Conservation (phyloP, 2,113 vertebrate species). For the Falcunculus frontatus region DNA sequence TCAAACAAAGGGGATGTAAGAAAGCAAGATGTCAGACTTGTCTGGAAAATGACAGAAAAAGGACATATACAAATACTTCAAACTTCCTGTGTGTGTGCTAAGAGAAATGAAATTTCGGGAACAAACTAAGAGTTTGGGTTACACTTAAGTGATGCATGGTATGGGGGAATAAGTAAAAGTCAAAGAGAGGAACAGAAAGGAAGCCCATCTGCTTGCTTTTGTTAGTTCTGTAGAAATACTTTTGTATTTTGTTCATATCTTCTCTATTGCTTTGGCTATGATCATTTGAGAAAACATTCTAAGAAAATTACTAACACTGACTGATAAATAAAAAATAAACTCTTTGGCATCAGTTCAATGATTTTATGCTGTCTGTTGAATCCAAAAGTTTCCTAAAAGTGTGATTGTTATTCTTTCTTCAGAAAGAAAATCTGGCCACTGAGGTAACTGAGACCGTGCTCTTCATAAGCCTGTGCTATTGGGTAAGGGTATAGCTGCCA, state of each 20-base stretch:
- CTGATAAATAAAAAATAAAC: not conserved
- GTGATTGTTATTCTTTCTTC: not conserved
- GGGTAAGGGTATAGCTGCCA: not conserved
- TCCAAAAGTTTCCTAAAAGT: not conserved
- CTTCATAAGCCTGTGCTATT: no score
- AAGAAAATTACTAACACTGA: not conserved
- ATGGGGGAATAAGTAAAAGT: not conserved
- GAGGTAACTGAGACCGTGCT: not conserved
- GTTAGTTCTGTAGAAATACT: not conserved
- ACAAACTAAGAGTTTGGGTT: not conserved
- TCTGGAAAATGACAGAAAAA: not conserved
- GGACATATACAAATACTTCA: not conserved
- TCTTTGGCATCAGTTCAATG: not conserved
- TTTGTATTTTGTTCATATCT: not conserved
- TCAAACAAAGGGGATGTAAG: not conserved
- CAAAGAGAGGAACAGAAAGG: not conserved
- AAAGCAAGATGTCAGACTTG: not conserved
- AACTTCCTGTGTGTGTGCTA: fast-evolving
- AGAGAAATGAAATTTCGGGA: not conserved
- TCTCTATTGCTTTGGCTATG: not conserved
- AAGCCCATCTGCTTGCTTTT: not conserved
- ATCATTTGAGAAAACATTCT: not conserved
- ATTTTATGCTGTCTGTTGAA: not conserved
- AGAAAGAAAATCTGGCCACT: not conserved
- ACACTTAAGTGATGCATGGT: not conserved